A percentile compares a stretch with the other conserved stretches of the same genome.
These are phyloP conservation scores for Drosophila kanekoi DNA, from an alignment of 2,888 invertebrate species.

Conservation along the genomic window DNA sequence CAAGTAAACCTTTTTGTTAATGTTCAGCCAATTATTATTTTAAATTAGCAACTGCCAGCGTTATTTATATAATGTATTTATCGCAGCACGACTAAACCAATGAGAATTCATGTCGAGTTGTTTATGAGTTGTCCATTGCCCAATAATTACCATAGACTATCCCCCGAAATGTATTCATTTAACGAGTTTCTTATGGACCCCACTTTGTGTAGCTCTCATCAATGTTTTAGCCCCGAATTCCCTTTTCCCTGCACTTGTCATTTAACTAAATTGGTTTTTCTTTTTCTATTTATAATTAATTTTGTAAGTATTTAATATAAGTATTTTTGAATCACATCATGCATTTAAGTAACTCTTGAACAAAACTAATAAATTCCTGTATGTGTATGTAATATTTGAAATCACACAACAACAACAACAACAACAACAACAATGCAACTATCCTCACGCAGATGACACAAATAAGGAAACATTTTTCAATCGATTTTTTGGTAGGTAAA, in stretches of 20 bases:
- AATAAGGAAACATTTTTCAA: constrained; percentile 74
- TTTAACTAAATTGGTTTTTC: background rate
- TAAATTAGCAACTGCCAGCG: no score
- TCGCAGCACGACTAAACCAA: no score
- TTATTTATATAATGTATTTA: no score
- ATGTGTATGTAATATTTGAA: constrained; percentile 43
- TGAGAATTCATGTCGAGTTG: no score
- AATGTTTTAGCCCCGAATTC: background rate
- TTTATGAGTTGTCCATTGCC: no score
- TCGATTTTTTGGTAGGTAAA: constrained; percentile 78
- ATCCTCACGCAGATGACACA: constrained; percentile 73
- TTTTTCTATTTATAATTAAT: constrained; percentile 11
- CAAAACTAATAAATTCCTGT: constrained; percentile 40
- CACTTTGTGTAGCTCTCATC: background rate
- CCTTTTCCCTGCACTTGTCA: constrained; percentile 23
- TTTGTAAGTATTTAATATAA: constrained; percentile 21
- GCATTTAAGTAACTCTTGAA: constrained; percentile 38
- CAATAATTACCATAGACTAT: no score
- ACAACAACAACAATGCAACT: constrained; percentile 39
- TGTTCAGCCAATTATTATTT: no score
- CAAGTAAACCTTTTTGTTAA: background rate
- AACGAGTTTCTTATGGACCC: background rate
- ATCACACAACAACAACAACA: constrained; percentile 24
- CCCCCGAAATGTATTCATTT: background rate
- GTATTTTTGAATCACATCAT: constrained; percentile 39